A percentile compares a stretch with the other conserved stretches of the same genome.
These are phyloP conservation scores for Drosophila imparisetae DNA, from an alignment of 2,888 invertebrate species.

Conservation along the genomic window DNA sequence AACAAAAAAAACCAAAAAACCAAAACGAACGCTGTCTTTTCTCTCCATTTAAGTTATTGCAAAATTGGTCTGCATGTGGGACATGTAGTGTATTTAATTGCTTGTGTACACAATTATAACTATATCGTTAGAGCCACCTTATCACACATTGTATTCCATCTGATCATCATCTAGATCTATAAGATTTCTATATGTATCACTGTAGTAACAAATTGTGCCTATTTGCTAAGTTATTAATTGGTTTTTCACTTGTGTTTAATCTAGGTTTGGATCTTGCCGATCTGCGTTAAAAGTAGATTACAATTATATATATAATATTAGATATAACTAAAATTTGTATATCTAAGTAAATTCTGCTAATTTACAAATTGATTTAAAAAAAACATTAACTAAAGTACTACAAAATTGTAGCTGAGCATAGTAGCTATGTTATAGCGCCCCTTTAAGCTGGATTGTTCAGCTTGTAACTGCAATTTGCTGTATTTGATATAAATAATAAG, in stretches of 20 bases:
- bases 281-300: background rate
- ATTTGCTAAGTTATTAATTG: background rate
- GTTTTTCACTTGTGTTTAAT: background rate
- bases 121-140: background rate
- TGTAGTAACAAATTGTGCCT: slow-evolving; percentile 1
- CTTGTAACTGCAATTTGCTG: background rate
- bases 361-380: background rate
- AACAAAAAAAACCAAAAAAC: background rate
- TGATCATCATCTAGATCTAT: background rate
- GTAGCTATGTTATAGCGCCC: background rate
- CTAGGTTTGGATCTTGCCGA: background rate
- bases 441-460: background rate
- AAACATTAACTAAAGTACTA: background rate
- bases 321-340: background rate
- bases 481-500: background rate
- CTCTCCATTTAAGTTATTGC: slow-evolving; percentile 18
- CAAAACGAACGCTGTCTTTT: slow-evolving; percentile 2
- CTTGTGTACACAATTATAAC: slow-evolving; percentile 10
- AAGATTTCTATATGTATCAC: background rate
- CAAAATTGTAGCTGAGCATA: background rate
- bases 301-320: background rate
- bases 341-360: background rate
- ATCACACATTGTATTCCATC: slow-evolving; percentile 3
- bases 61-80: slow-evolving; percentile 45
- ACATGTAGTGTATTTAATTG: slow-evolving; percentile 16